Evolutionary conservation across 1,140 invertebrate species (phyloP).

Genomic region (Zaprionus tsacasi): DNA sequence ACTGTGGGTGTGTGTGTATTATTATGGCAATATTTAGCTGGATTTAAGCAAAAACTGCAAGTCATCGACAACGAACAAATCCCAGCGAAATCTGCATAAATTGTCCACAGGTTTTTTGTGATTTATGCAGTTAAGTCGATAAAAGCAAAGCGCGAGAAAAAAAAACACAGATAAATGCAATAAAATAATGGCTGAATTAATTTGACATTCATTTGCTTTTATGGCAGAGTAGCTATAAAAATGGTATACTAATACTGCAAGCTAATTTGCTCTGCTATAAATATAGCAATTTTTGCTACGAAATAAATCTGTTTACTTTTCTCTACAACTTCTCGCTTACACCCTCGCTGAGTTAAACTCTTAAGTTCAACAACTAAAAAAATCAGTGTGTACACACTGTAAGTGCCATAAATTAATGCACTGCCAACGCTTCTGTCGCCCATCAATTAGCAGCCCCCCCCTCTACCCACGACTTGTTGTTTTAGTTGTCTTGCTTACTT

Average conservation of each 20-base stretch:
- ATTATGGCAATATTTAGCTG: conserved; percentile 7
- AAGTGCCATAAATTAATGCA: conserved; percentile 16
- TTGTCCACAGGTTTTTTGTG: conserved; percentile 4
- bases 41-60: conserved; percentile 2
- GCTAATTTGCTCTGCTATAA: too few species aligned
- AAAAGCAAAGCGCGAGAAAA: not conserved
- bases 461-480: not conserved
- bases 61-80: conserved; percentile 1
- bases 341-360: not conserved
- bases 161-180: not conserved
- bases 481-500: not conserved
- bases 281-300: too few species aligned
- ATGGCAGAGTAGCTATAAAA: not conserved
- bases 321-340: not conserved
- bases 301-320: not conserved
- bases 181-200: not conserved
- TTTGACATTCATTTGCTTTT: not conserved
- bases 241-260: not conserved
- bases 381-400: conserved; percentile 21
- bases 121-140: conserved; percentile 10
- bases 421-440: not conserved
- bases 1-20: conserved; percentile 5
- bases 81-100: conserved; percentile 17
- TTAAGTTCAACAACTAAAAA: not conserved
- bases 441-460: not conserved